Evolutionary conservation across 1,140 invertebrate genomes (phyloP).

Genomic region (Brachionus asplanchnoidis): DNA sequence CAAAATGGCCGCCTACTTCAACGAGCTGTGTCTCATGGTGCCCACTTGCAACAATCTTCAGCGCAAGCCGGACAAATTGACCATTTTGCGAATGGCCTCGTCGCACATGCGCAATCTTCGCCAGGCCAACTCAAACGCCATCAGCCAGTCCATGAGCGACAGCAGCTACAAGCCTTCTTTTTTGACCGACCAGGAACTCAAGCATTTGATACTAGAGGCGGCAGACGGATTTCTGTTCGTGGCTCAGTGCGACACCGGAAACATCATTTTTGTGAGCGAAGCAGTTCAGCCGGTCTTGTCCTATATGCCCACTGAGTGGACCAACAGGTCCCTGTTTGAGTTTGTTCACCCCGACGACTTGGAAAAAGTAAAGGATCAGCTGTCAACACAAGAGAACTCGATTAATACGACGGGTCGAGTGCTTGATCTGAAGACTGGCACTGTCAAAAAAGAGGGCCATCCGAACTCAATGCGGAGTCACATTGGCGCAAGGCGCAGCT

Average conservation of each 20-base stretch:
- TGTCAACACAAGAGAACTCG: constrained; percentile 70
- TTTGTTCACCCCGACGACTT: constrained; percentile 95
- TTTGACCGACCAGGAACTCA: constrained; percentile 95
- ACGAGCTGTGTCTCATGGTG: constrained; percentile 98
- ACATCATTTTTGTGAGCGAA: constrained; percentile 96
- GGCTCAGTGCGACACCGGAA: constrained; percentile 90
- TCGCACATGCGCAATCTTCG: constrained; percentile 95
- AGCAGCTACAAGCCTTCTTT: constrained; percentile 87
- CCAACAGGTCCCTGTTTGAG: constrained; percentile 58
- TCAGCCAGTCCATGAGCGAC: background rate
- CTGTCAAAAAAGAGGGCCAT: constrained; percentile 96
- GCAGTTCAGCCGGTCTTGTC: constrained; percentile 95
- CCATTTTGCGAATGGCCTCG: constrained; percentile 97
- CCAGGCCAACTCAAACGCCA: constrained; percentile 44
- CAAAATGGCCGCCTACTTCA: constrained; percentile 99
- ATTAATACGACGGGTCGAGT: constrained; percentile 67
- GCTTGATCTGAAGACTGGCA: constrained; percentile 90
- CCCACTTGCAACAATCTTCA: constrained; percentile 94
- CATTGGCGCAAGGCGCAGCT: constrained; percentile 81
- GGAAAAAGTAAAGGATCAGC: constrained; percentile 90
- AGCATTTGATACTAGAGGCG: constrained; percentile 95
- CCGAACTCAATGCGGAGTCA: constrained; percentile 59
- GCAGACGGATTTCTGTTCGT: constrained; percentile 99
- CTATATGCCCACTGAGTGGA: constrained; percentile 69
- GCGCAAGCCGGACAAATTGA: constrained; percentile 96